Conservation (phyloP, 2,888 invertebrate genomes). For the Strigamia transsilvanica region DNA sequence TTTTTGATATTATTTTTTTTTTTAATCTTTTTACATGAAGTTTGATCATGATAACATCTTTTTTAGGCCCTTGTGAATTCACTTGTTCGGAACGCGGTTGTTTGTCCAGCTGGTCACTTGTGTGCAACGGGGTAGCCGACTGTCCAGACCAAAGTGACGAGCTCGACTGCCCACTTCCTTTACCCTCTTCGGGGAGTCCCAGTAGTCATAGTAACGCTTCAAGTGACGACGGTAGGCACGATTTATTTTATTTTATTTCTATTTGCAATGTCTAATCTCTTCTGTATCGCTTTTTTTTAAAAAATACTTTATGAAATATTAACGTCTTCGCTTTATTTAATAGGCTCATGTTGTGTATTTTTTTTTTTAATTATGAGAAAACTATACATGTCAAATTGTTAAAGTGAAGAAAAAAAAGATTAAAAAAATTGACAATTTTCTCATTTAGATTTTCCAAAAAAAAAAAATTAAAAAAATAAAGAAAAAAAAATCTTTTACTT, state of each 20-base stretch:
- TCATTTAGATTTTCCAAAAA: neutral
- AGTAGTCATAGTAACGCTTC: slow-evolving; percentile 31
- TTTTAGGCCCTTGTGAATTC: slow-evolving; percentile 55
- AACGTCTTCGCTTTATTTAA: neutral
- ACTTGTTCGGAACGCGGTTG: slow-evolving; percentile 55
- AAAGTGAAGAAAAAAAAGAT: neutral
- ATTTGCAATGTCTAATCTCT: neutral
- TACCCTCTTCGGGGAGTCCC: slow-evolving; percentile 51
- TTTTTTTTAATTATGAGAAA: neutral
- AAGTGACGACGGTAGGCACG: slow-evolving; percentile 39
- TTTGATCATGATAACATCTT: slow-evolving; percentile 37
- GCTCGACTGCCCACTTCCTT: slow-evolving; percentile 55
- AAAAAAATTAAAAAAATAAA: too few relatives aligned
- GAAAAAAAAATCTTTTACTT: too few relatives aligned
- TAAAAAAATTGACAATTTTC: slow-evolving; percentile 16
- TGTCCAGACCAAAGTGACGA: slow-evolving; percentile 56
- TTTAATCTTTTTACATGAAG: neutral
- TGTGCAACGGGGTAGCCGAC: slow-evolving; percentile 56
- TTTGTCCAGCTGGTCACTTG: slow-evolving; percentile 56
- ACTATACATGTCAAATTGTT: neutral
- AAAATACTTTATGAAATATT: neutral
- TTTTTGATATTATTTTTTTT: neutral
- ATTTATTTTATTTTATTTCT: slow-evolving; percentile 9
- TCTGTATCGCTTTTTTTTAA: too few relatives aligned
- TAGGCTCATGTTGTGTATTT: neutral